These are phyloP conservation scores for Cheilosia impressa DNA, from an alignment of 2,888 invertebrate species.

Conservation along the genomic window DNA sequence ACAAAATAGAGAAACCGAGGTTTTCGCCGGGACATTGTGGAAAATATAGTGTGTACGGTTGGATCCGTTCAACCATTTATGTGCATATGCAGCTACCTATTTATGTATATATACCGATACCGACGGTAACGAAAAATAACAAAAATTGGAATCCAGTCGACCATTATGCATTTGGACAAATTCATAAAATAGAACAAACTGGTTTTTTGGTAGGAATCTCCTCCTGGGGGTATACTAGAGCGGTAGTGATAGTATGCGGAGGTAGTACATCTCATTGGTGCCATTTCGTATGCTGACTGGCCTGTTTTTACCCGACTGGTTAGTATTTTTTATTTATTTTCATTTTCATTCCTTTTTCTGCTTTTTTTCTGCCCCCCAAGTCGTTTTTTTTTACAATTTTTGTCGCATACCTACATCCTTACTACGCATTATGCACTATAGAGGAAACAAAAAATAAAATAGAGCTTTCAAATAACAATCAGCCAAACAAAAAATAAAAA, in stretches of 20 bases:
- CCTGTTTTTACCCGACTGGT: constrained; percentile 46
- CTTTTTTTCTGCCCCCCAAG: constrained; percentile 41
- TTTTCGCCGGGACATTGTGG: constrained; percentile 32
- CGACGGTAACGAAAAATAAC: constrained; percentile 30
- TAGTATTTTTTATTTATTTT: constrained; percentile 2
- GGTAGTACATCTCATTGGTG: constrained; percentile 60
- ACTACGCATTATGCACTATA: constrained; percentile 49
- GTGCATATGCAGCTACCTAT: neutral
- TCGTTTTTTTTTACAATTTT: constrained; percentile 47
- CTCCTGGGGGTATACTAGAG: constrained; percentile 26
- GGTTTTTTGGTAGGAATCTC: constrained; percentile 34
- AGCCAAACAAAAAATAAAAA: neutral
- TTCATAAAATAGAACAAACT: constrained; percentile 67
- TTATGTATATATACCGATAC: constrained; percentile 11
- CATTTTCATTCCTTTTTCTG: neutral
- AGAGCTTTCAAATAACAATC: constrained; percentile 31
- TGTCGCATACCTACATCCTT: constrained; percentile 52
- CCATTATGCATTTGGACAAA: constrained; percentile 72
- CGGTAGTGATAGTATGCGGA: constrained; percentile 11
- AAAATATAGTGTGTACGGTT: constrained; percentile 20
- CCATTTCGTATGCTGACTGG: constrained; percentile 70
- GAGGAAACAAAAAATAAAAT: neutral
- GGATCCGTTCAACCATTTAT: constrained; percentile 34
- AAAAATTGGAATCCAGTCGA: constrained; percentile 46
- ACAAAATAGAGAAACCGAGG: constrained; percentile 29